Evolutionary conservation across 2,797 vertebrate genomes (phyloP).

Genomic region (Gallinago nigripennis): DNA sequence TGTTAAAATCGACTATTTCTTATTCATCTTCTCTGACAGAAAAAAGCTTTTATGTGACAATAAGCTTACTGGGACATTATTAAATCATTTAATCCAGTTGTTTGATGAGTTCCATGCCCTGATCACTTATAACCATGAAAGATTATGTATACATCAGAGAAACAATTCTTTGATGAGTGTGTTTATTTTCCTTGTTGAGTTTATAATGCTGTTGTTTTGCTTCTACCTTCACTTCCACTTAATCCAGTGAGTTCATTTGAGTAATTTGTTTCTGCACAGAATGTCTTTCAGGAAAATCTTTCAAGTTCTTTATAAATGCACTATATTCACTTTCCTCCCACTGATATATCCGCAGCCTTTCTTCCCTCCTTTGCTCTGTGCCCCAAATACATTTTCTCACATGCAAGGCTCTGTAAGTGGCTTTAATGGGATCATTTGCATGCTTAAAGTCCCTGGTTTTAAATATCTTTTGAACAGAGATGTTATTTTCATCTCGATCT

Average conservation of each 20-base stretch:
- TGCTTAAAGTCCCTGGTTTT: neutral
- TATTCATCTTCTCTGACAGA: neutral
- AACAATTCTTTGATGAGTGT: neutral
- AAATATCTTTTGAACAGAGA: neutral
- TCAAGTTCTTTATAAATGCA: neutral
- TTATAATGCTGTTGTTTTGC: neutral
- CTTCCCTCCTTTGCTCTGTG: neutral
- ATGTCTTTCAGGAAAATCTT: neutral
- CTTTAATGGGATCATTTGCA: neutral
- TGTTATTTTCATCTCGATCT: neutral
- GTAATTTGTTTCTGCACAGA: neutral
- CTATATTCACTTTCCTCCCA: neutral
- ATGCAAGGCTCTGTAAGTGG: neutral
- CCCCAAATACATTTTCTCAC: neutral
- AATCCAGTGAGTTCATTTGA: neutral
- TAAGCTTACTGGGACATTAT: neutral
- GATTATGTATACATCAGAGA: slow-evolving; percentile 3
- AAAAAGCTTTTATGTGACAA: slow-evolving; percentile 23
- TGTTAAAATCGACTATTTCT: neutral
- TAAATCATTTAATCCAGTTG: slow-evolving; percentile 28
- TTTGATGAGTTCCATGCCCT: neutral
- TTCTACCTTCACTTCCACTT: neutral
- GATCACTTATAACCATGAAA: neutral
- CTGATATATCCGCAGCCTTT: neutral
- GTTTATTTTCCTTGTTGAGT: neutral